Base-by-base conservation (phyloP, 2,113 vertebrate genomes). In the Gopherus evgoodei region DNA sequence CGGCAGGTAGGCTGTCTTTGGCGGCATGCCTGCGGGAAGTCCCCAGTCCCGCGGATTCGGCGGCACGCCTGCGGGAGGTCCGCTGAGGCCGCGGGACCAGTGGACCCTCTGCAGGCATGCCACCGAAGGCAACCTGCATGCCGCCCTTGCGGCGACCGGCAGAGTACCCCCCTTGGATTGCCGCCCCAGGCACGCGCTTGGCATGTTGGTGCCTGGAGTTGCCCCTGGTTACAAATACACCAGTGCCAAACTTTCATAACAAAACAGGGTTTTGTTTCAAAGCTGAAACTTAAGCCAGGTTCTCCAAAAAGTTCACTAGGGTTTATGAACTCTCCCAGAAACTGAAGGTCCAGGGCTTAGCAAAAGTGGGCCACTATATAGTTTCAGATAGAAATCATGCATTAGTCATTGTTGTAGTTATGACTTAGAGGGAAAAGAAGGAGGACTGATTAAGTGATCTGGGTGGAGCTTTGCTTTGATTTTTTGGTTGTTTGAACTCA, bases 401-500 rank as follows among this genome's bases (percentile, higher is more conserved):
- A 90, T 93, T 97, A 84, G 6, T 97, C 81, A 91, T 94, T 93
- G 87, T 82, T 86, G 35, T 95, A 90, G 78, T 90, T 94, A 83
- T 96, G 89, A 95, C 86, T 96, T 72, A 94, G 89, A 90, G 11
- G 42, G 10, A 56, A 93, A 97, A 93, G 19, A 94, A 91, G 14
- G 0, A 52, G 83, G 50, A 62, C 24, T 59, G 96, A 86, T 94
- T 22, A 21, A 54, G 53, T 76, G 27, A 62, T 93, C 59, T 86
- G 95, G 95, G 95, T 96, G 95, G 91, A 93, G 62, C 6, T 90
- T 76, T 93, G 6, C 35, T 95, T 93, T 95, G 94, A 92, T 76
- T 95, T 90, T 92, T 93, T 50, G 84, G 69, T 95, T 93, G 22
- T 96, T 93, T 94, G 91, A 96, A 95, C 88, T 96, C 83, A 38